A percentile compares a stretch with the other conserved stretches of the same genome.
These are phyloP conservation scores for Dendroctonus valens DNA, from an alignment of 1,140 invertebrate species.

Conservation along the genomic window DNA sequence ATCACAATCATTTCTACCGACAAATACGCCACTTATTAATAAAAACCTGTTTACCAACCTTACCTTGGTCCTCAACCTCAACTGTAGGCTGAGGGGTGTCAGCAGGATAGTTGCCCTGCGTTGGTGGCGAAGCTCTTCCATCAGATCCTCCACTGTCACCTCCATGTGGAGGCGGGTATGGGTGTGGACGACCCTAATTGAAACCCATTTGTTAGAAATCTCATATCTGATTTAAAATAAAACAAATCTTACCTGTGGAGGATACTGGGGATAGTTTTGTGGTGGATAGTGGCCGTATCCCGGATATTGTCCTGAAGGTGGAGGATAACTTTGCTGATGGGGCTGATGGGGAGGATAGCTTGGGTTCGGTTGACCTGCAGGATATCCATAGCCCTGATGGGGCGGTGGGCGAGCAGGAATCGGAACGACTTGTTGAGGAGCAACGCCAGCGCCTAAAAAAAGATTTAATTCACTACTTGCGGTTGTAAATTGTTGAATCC, in stretches of 20 bases:
- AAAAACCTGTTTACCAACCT: conserved; percentile 22
- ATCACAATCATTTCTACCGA: not conserved
- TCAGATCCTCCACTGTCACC: conserved; percentile 2
- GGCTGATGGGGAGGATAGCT: conserved; percentile 55
- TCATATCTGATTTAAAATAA: not conserved
- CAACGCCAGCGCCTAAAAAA: conserved; percentile 29
- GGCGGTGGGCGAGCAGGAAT: conserved; percentile 57
- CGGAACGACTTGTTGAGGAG: conserved; percentile 48
- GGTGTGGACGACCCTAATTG: conserved; percentile 14
- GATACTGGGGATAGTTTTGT: conserved; percentile 57
- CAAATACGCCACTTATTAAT: conserved; percentile 14
- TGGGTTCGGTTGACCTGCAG: conserved; percentile 56
- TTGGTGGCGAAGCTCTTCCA: not conserved
- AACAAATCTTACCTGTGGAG: conserved; percentile 49
- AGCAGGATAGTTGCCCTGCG: conserved; percentile 5
- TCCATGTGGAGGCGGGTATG: conserved; percentile 10
- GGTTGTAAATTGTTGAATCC: too few species aligned
- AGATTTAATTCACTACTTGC: not conserved
- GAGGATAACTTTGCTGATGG: conserved; percentile 57
- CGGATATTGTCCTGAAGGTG: conserved; percentile 53
- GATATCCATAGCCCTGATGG: conserved; percentile 57
- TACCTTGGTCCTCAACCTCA: conserved; percentile 21
- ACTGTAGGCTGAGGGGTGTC: conserved; percentile 9
- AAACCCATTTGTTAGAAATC: not conserved
- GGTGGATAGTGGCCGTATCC: conserved; percentile 52